Evolutionary conservation across 1,140 invertebrate genomes (phyloP), one percentile per base, ranked within the genome.

Genomic region (Lordiphosa mommai): DNA sequence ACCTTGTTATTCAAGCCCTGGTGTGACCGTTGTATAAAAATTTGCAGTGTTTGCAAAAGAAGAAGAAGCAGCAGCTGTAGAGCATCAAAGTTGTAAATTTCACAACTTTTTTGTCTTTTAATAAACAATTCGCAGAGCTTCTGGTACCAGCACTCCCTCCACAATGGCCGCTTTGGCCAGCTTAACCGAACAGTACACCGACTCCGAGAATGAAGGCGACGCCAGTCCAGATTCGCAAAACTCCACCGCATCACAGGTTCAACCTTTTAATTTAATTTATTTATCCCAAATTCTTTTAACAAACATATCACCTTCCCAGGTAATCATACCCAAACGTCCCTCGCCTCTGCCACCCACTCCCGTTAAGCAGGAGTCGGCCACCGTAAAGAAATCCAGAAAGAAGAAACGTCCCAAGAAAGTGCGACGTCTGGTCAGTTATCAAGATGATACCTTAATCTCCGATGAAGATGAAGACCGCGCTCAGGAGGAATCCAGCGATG

Each of bases 161-260:
- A 36, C 9, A 32, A 67, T 67, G 63, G 63, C 63, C 13, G 94
- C 94, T 59, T 89, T 95, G 88, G 94, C 94, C 66, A 95, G 94
- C 65, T 90, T 96, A 65, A 95, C 94, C 40, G 94, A 94, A 14
- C 94, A 94, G 36, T 96, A 96, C 89, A 95, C 94, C 9, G 94
- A 96, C 86, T 95, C 94, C 1, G 95, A 96, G 89, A 94, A 94
- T 36, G 95, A 94, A 70, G 92, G 93, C 57, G 91, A 92, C 36
- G 89, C 90, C 17, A 88, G 86, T 53, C 66, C 72, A 2, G 88
- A 89, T 36, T 89, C 88, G 0, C 61, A 86, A 33, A 84, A 88
- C 30, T 82, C 76, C 1, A 72, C 77, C 53, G 77, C 77, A 4
- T 88, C 86, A 2, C 86, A 86, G 60, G 64, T 74, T 0, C 7